Evolutionary conservation across 2,797 vertebrate genomes (phyloP).

Genomic region (Pseudochirops corinnae): DNA sequence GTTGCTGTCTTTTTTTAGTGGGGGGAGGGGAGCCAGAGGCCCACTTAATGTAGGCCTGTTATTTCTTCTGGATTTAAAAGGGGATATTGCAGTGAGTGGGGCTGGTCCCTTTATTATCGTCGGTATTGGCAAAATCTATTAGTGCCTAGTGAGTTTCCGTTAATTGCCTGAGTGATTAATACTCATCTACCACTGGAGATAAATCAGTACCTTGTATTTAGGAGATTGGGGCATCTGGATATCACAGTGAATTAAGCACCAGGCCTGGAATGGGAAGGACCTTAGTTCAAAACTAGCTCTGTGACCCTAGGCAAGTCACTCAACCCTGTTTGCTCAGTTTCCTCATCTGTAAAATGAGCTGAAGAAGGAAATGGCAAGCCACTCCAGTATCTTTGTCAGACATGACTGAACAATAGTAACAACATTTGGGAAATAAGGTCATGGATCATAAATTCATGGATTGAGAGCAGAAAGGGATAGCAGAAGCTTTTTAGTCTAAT

Average conservation of each 20-base stretch:
- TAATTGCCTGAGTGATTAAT: not conserved
- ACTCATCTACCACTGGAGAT: not conserved
- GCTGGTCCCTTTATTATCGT: not conserved
- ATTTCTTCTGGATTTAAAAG: not conserved
- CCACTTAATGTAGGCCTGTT: not conserved
- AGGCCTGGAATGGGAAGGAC: not conserved
- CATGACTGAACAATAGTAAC: not conserved
- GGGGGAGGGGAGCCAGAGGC: not conserved
- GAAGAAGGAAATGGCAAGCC: not conserved
- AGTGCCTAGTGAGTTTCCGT: not conserved
- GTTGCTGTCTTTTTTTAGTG: not conserved
- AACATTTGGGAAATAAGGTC: not conserved
- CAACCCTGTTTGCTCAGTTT: not conserved
- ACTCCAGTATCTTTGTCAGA: not conserved
- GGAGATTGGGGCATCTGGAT: not conserved
- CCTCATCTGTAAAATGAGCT: not conserved
- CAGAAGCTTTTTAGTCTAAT: not conserved
- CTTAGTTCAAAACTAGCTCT: not conserved
- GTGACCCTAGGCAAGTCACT: not conserved
- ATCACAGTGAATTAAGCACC: not conserved
- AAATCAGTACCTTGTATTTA: not conserved
- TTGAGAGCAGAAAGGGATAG: not conserved
- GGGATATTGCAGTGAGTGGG: not conserved
- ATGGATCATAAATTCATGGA: not conserved
- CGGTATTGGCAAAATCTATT: not conserved